A percentile compares a stretch with the other conserved stretches of the same genome.
These are phyloP conservation scores for Lottia scabra DNA, from an alignment of 2,888 invertebrate genomes.

Conservation along the genomic window DNA sequence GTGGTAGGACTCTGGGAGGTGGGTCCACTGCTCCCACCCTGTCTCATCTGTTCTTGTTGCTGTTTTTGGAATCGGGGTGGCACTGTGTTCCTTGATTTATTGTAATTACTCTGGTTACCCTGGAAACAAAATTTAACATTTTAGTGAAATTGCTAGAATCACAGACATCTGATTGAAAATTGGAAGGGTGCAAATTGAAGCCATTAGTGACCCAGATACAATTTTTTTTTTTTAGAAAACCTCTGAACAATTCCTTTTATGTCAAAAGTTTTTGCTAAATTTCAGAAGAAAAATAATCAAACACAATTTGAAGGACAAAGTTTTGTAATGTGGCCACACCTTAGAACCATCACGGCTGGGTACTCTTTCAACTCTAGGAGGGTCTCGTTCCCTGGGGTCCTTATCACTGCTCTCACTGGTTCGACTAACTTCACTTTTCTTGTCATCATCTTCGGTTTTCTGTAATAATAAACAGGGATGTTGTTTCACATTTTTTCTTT, in stretches of 20 bases:
- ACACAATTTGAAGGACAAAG: no score
- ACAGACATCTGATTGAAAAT: no score
- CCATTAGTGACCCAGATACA: no score
- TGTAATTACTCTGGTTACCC: slow-evolving; percentile 17
- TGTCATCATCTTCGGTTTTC: neutral
- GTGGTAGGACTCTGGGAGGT: slow-evolving; percentile 10
- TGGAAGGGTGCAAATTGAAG: no score
- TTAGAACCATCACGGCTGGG: slow-evolving; percentile 33
- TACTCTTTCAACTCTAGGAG: slow-evolving; percentile 11
- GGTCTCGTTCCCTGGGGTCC: slow-evolving; percentile 35
- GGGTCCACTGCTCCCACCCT: neutral
- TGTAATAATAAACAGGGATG: neutral
- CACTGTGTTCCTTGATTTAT: slow-evolving; percentile 78
- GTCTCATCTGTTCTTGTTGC: slow-evolving; percentile 44
- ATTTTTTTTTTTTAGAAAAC: no score
- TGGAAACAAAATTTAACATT: slow-evolving; percentile 12
- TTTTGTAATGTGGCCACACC: no score
- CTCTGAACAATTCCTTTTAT: no score
- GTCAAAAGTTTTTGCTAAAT: no score
- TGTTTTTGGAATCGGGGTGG: slow-evolving; percentile 78
- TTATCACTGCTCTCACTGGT: slow-evolving; percentile 68
- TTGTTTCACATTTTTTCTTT: no score
- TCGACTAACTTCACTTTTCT: neutral
- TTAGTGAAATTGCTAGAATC: no score
- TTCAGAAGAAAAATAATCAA: no score